phyloP scores from a whole-genome alignment of 2,113 vertebrate genomes.

The Calyptomena viridis region DNA sequence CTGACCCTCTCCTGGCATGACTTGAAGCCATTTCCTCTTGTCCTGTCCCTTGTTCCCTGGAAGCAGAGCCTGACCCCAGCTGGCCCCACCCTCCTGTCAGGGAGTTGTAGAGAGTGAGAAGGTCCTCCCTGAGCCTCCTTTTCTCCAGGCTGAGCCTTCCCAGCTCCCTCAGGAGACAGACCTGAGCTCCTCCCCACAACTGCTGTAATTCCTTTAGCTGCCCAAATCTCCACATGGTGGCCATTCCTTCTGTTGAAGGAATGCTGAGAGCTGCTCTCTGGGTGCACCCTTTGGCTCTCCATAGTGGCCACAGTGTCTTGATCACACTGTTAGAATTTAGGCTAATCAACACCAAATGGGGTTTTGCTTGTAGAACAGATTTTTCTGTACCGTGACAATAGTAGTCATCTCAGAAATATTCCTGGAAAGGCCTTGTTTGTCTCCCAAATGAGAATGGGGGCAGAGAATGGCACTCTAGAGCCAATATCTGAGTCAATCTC shows the following conservation, averaged over 20 bases:
- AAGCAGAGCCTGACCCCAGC: not conserved
- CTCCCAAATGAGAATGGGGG: not conserved
- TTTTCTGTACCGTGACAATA: not conserved
- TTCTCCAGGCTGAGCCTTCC: not conserved
- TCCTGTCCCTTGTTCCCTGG: not conserved
- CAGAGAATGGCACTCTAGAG: not conserved
- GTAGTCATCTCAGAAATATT: not conserved
- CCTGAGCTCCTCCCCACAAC: not conserved
- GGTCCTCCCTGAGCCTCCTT: not conserved
- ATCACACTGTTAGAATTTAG: not conserved
- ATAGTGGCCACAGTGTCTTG: fast-evolving
- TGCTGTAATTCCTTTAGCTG: not conserved
- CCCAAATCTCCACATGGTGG: not conserved
- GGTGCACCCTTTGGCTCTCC: not conserved
- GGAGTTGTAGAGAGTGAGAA: not conserved
- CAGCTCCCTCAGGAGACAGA: not conserved
- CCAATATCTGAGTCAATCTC: not conserved
- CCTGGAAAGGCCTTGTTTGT: not conserved
- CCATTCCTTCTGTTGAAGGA: not conserved
- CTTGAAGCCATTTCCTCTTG: fast-evolving
- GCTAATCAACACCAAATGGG: not conserved
- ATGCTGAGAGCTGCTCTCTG: not conserved
- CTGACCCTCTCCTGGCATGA: not conserved
- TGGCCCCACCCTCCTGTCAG: not conserved
- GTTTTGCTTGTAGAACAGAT: not conserved